Evolutionary conservation across 2,888 invertebrate genomes (phyloP).

Genomic region (Andrena trimmerana): DNA sequence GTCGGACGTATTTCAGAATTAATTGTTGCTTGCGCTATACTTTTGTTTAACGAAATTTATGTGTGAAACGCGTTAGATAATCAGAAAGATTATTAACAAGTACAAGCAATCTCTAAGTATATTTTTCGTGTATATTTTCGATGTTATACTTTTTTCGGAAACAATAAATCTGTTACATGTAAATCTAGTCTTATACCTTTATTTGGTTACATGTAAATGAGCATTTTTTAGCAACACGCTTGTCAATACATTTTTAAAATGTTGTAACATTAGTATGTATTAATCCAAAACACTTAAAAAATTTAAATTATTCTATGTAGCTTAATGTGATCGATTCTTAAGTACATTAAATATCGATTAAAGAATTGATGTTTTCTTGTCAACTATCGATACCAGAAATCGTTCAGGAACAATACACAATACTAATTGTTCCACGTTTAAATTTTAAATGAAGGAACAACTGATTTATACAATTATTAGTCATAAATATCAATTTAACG

Average conservation of each 20-base stretch:
- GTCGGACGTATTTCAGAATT: neutral
- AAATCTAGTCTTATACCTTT: slow-evolving; percentile 12
- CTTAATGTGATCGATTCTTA: neutral
- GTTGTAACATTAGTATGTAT: neutral
- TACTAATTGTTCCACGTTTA: neutral
- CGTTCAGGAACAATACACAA: neutral
- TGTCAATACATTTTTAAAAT: neutral
- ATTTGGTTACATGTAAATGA: neutral
- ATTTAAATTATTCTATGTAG: neutral
- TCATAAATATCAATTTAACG: neutral
- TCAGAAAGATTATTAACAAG: neutral
- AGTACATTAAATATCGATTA: slow-evolving; percentile 17
- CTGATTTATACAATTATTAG: neutral
- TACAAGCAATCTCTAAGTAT: neutral
- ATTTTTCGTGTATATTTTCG: neutral
- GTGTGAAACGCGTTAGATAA: neutral
- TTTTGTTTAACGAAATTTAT: neutral
- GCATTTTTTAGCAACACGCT: neutral
- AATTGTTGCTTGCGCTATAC: neutral
- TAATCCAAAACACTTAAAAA: neutral
- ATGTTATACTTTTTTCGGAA: neutral
- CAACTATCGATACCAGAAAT: slow-evolving; percentile 14
- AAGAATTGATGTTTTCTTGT: neutral
- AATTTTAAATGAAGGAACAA: neutral
- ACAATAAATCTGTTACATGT: neutral